Evolutionary conservation across 2,888 invertebrate genomes (phyloP), one percentile per base, ranked within the genome.

Genomic region (Lasioglossum morio): DNA sequence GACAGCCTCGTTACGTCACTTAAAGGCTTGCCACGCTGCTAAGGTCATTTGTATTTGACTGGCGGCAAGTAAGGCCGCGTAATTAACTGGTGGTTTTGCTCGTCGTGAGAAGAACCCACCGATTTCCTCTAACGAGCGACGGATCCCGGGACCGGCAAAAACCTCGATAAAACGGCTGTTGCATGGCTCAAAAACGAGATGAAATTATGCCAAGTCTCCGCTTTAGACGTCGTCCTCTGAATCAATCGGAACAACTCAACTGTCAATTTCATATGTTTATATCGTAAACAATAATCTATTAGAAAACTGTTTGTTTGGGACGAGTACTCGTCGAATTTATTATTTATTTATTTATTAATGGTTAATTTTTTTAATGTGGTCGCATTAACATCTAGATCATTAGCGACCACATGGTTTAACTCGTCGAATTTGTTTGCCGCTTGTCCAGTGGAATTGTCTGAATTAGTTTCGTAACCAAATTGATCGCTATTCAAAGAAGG

Each of bases 31-130:
- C 72, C 60, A 37, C 48, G 48, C 77, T 40, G 66, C 53, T 78
- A 70, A 66, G 27, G 77, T 63, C 66, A n/a, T 66, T 77, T 53
- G 81, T 86, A 78, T 87, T 86, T 90, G 77, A 75, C 77, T 53
- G 74, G 72, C 63, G 48, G 73, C 72, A 81, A 86, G 76, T 82
- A 84, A 85, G 81, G 70, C 27, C 66, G 60, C 40, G 78, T 83
- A 90, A 89, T 88, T 89, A 87, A 79, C 69, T 79, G 75, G 72
- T 57, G 83, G 85, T 88, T 87, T 87, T 84, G 84, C 70, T 77
- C 46, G 70, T 34, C 40, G 37, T 12, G 34, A 19, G 57, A 34
- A 81, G 69, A 82, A 69, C 72, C 34, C 43, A 19, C 40, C 4
- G 46, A 70, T 63, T 63, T 70, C 19, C 10, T 60, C 53, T 75